Evolutionary conservation across 2,888 invertebrate genomes (phyloP).

Genomic region (Euplexia lucipara): DNA sequence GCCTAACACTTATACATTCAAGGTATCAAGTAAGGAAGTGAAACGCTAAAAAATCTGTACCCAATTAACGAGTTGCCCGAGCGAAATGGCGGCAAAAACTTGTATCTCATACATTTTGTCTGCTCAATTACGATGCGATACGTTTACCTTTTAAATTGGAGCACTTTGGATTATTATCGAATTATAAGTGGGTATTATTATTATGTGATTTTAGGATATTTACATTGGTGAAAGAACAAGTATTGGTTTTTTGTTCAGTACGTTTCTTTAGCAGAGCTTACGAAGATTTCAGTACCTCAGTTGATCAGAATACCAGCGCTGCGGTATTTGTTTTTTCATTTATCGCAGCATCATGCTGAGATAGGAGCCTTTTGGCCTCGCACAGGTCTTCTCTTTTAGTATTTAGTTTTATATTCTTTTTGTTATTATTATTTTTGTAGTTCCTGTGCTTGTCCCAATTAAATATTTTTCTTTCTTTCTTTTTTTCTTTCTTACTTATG

Average conservation of each 20-base stretch:
- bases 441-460: no score
- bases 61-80: conserved; percentile 54
- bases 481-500: no score
- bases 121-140: conserved; percentile 48
- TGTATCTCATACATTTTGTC: conserved; percentile 39
- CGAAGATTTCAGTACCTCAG: no score
- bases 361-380: no score
- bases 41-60: conserved; percentile 48
- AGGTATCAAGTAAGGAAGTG: conserved; percentile 33
- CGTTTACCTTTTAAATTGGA: conserved; percentile 49
- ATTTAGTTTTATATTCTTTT: no score
- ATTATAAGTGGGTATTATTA: conserved; percentile 10
- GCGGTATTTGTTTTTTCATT: no score
- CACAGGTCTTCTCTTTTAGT: no score
- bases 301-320: no score
- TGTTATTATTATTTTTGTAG: no score
- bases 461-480: no score
- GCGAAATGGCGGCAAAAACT: conserved; percentile 55
- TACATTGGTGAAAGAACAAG: background rate
- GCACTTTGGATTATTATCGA: conserved; percentile 29
- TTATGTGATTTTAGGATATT: background rate
- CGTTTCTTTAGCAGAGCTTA: no score
- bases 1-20: background rate
- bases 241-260: background rate
- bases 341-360: no score